Evolutionary conservation across 2,888 invertebrate species (phyloP), one percentile per base, ranked within the genome.

Genomic region (Willowsia nigromaculata): DNA sequence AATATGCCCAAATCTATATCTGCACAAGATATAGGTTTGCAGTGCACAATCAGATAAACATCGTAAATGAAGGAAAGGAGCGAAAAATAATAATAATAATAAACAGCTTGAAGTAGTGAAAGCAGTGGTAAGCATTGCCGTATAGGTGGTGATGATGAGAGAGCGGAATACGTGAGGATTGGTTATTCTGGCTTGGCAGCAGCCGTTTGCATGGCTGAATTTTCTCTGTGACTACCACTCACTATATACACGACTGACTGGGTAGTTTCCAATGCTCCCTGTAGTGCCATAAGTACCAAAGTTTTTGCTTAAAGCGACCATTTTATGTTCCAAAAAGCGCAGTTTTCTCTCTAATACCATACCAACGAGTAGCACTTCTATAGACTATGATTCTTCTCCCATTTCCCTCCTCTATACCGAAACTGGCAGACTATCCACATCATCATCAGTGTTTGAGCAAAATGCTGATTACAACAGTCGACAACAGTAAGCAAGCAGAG

Each of bases 281-380:
- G 85, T 78, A 65, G 85, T 78, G 85, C 65, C 65, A 62, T 85
- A 85, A 85, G 85, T 74, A 85, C 59, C 85, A 85, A 85, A 85
- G 85, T 85, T 85, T n/a, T 50, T 59, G 53, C 53, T 71, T 74
- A 59, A 85, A 85, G 53, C 71, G 84, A 84, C 68, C 40, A 71
- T 84, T 84, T 84, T 56, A 65, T 47, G 82, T 62, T 65, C 15
- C 30, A 11, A 37, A 11, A 33, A 37, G 53, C 50, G 74, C n/a
- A 40, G 84, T 50, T 71, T 47, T 56, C 56, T 33, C 68, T 71
- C 33, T n/a, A 82, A 43, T 82, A 43, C 27, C 62, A 62, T 30
- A 25, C 15, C 27, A 40, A 56, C 56, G 2, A 22, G 5, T 30
- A 27, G 13, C 30, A 62, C 25, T 62, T 15, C 25, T 15, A 15